These are phyloP conservation scores for Calosoma granatense DNA, from an alignment of 1,140 invertebrate genomes.

Conservation along the genomic window DNA sequence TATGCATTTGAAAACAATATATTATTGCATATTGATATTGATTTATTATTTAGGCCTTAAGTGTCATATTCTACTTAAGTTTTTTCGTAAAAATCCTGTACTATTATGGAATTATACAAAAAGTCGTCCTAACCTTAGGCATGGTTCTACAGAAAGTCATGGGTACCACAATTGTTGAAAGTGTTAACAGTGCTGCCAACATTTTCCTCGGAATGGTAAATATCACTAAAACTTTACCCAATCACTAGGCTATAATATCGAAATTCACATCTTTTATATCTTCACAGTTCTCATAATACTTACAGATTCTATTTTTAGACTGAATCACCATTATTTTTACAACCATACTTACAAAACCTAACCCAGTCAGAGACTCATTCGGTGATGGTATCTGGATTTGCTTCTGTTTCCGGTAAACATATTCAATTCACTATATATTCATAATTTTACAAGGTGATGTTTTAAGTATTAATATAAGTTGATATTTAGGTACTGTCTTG, in stretches of 20 bases:
- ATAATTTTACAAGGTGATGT: not conserved
- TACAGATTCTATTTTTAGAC: slow-evolving; percentile 48
- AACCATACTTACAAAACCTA: slow-evolving; percentile 70
- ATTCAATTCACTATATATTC: not conserved
- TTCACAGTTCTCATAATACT: not conserved
- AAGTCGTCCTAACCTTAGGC: slow-evolving; percentile 73
- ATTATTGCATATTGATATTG: slow-evolving; percentile 14
- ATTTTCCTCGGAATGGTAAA: slow-evolving; percentile 82
- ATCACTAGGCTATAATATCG: too few relatives aligned
- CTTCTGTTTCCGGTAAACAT: slow-evolving; percentile 75
- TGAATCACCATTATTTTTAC: slow-evolving; percentile 81
- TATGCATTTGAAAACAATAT: slow-evolving; percentile 7
- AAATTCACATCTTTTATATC: not conserved
- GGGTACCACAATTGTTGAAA: slow-evolving; percentile 85
- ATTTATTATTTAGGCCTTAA: slow-evolving; percentile 50
- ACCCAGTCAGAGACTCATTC: slow-evolving; percentile 88
- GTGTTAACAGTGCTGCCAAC: slow-evolving; percentile 80
- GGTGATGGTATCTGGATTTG: slow-evolving; percentile 88
- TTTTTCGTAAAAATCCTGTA: slow-evolving; percentile 80
- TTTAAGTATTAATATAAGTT: slow-evolving; percentile 7
- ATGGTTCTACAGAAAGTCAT: slow-evolving; percentile 61
- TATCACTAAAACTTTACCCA: too few relatives aligned
- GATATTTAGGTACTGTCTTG: slow-evolving; percentile 62
- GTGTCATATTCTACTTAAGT: slow-evolving; percentile 86
- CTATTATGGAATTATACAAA: slow-evolving; percentile 80